A percentile compares a stretch with the other conserved stretches of the same genome.
Evolutionary conservation across 1,140 invertebrate genomes (phyloP).

Genomic region (Achroia grisella): DNA sequence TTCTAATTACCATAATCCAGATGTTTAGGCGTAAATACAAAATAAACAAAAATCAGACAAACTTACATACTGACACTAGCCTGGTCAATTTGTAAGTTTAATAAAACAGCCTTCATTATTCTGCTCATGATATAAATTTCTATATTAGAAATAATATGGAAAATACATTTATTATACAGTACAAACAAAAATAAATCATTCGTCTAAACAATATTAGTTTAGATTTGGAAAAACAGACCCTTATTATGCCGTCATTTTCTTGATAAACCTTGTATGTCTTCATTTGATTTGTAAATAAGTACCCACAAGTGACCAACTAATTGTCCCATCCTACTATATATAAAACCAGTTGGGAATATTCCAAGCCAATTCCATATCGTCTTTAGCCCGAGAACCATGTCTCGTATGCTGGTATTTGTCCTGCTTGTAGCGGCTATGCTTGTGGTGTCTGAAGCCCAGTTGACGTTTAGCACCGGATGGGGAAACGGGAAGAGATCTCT

Average conservation of each 20-base stretch:
- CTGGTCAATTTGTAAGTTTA: too few relatives aligned
- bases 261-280: constrained; percentile 3
- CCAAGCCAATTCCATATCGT: constrained; percentile 15
- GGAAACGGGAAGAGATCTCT: constrained; percentile 27
- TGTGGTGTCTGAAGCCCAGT: constrained; percentile 19
- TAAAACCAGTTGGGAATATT: neutral
- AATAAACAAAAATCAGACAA: too few relatives aligned
- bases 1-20: too few relatives aligned
- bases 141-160: too few relatives aligned
- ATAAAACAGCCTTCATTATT: too few relatives aligned
- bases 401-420: constrained; percentile 14
- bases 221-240: too few relatives aligned
- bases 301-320: neutral
- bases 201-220: too few relatives aligned
- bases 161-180: too few relatives aligned
- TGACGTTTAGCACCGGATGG: constrained; percentile 33
- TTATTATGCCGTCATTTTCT: neutral
- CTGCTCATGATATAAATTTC: too few relatives aligned
- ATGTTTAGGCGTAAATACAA: too few relatives aligned
- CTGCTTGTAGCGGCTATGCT: constrained; percentile 12
- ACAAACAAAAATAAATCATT: too few relatives aligned
- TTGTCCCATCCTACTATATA: neutral
- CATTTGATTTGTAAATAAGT: constrained; percentile 4
- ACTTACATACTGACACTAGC: too few relatives aligned
- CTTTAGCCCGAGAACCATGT: constrained; percentile 19